A percentile compares a stretch with the other conserved stretches of the same genome.
Evolutionary conservation across 2,888 invertebrate genomes (phyloP).

Genomic region (Drosophila eohydei): DNA sequence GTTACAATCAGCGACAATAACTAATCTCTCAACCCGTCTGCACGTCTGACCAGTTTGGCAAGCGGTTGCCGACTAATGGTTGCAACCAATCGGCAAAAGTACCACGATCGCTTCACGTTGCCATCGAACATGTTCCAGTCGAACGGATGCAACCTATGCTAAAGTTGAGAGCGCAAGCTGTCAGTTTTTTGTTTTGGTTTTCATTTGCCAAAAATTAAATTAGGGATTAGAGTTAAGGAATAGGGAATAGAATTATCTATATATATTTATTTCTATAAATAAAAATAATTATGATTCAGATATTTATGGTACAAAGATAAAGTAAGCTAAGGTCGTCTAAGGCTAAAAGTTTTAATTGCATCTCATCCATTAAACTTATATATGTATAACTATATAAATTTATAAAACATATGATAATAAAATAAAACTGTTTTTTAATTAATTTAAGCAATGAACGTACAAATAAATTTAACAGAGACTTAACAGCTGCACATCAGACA

Average conservation of each 20-base stretch:
- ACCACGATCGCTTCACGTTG: constrained; percentile 45
- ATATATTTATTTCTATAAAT: not conserved
- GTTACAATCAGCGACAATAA: constrained; percentile 39
- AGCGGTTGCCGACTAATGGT: constrained; percentile 73
- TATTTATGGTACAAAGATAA: no score
- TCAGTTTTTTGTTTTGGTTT: not conserved
- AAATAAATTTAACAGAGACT: not conserved
- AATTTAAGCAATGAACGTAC: no score
- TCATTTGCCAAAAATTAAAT: not conserved
- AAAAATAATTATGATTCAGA: not conserved
- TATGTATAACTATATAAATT: not conserved
- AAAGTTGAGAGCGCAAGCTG: constrained; percentile 8
- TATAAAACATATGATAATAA: not conserved
- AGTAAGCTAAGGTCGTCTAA: not conserved
- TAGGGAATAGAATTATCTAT: not conserved
- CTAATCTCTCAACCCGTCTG: constrained; percentile 29
- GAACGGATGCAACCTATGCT: constrained; percentile 17
- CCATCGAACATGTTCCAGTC: constrained; percentile 52
- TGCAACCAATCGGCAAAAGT: constrained; percentile 35
- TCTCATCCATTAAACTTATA: not conserved
- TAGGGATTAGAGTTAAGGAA: not conserved
- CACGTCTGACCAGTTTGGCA: constrained; percentile 69
- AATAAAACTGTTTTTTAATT: not conserved
- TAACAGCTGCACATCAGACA: constrained; percentile 2
- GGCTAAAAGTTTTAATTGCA: not conserved